These are phyloP conservation scores for Tretioscincus oriximinensis DNA, from an alignment of 2,113 vertebrate genomes.

Conservation along the genomic window DNA sequence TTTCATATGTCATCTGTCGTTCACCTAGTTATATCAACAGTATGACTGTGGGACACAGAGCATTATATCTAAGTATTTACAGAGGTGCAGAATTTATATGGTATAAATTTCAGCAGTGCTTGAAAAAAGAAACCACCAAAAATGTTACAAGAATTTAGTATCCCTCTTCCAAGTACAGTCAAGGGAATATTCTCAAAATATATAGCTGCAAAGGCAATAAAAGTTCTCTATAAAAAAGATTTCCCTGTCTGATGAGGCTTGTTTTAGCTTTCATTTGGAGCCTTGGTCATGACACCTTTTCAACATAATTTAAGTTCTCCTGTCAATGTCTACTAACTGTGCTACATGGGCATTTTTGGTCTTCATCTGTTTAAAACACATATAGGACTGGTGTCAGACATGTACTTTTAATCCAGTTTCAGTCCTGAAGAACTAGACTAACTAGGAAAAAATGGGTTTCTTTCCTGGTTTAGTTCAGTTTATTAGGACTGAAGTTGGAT, in stretches of 20 bases:
- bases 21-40: neutral
- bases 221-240: neutral
- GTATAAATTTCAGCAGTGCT: neutral
- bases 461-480: neutral
- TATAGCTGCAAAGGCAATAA: neutral
- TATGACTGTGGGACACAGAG: neutral
- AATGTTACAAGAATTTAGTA: neutral
- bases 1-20: neutral
- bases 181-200: neutral
- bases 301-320: neutral
- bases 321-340: slow-evolving; percentile 4
- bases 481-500: neutral
- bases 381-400: neutral
- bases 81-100: neutral
- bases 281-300: neutral
- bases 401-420: too few species aligned
- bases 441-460: neutral
- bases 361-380: neutral
- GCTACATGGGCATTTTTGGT: neutral
- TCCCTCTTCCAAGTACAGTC: neutral
- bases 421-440: too few species aligned
- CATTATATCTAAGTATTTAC: neutral
- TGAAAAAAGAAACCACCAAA: neutral
- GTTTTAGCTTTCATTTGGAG: neutral
- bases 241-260: neutral